Evolutionary conservation across 2,797 vertebrate species (phyloP).

Genomic region (Xenentodon cancila): DNA sequence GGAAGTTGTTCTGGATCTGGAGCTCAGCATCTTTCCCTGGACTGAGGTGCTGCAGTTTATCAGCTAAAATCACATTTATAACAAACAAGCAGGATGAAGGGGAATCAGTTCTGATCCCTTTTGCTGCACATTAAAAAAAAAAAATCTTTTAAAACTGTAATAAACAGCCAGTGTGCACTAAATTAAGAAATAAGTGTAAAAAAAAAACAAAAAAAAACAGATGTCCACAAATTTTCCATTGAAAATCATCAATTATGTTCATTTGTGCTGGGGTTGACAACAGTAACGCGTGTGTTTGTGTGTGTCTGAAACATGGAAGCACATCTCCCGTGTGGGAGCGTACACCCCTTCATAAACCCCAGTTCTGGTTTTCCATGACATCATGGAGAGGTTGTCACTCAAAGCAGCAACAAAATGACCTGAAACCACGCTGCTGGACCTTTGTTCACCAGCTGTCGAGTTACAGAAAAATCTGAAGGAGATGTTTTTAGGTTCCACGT

Average conservation of each 20-base stretch:
- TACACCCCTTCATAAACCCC: conserved; percentile 55
- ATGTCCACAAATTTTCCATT: conserved; percentile 1
- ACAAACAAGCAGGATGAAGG: not conserved
- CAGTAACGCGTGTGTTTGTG: not conserved
- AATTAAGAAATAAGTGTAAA: not conserved
- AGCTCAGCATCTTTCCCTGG: conserved; percentile 6
- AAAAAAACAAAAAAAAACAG: not conserved
- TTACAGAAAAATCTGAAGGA: conserved; percentile 3
- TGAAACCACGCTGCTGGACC: conserved; percentile 8
- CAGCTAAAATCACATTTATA: conserved; percentile 15
- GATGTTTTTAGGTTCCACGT: conserved; percentile 44
- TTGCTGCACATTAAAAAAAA: not conserved
- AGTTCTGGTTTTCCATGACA: conserved; percentile 76
- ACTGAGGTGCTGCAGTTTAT: conserved; percentile 36
- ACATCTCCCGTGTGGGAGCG: conserved; percentile 56
- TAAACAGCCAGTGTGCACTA: not conserved
- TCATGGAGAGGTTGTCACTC: conserved; percentile 64
- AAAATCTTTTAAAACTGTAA: not conserved
- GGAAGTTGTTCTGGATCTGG: conserved; percentile 32
- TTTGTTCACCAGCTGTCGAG: conserved; percentile 23
- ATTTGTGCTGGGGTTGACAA: not conserved
- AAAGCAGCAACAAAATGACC: conserved; percentile 46
- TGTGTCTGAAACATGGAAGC: conserved; percentile 43
- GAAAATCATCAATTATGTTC: not conserved
- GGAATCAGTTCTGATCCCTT: conserved; percentile 7